These are phyloP conservation scores for Holothuria leucospilota DNA, from an alignment of 53 echinoderm and acorn worm species.

Conservation along the genomic window DNA sequence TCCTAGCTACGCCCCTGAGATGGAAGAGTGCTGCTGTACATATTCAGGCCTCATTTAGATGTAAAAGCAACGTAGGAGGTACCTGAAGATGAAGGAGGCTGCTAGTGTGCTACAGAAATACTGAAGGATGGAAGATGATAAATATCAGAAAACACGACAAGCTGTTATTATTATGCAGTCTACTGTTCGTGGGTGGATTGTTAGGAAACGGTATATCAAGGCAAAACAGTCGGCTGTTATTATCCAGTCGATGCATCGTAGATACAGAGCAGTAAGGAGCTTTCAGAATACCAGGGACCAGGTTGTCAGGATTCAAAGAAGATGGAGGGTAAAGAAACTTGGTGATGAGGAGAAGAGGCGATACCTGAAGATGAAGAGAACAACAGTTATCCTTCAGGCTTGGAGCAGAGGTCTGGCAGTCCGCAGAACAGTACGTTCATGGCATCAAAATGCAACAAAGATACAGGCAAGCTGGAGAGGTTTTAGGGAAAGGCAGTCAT, in stretches of 20 bases:
- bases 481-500: slow-evolving; percentile 42
- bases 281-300: slow-evolving; percentile 43
- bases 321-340: slow-evolving; percentile 66
- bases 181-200: neutral
- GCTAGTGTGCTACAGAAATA: slow-evolving; percentile 53
- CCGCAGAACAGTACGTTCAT: slow-evolving; percentile 45
- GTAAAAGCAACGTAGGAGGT: slow-evolving; percentile 39
- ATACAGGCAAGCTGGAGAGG: slow-evolving; percentile 65
- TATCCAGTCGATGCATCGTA: slow-evolving; percentile 65
- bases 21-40: slow-evolving; percentile 61
- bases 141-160: slow-evolving; percentile 40
- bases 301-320: slow-evolving; percentile 61
- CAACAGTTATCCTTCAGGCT: slow-evolving; percentile 78
- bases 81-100: slow-evolving; percentile 46
- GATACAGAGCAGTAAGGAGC: slow-evolving; percentile 41
- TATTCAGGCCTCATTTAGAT: slow-evolving; percentile 70
- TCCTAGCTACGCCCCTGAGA: no score
- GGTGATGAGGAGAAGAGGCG: slow-evolving; percentile 21
- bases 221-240: slow-evolving; percentile 53
- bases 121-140: slow-evolving; percentile 18
- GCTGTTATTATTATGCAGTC: slow-evolving; percentile 59
- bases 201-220: slow-evolving; percentile 30
- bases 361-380: slow-evolving; percentile 49
- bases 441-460: slow-evolving; percentile 61
- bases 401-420: slow-evolving; percentile 56